Base-by-base conservation (phyloP, 2,797 vertebrate species). In the Mormyrops boulengeri region DNA sequence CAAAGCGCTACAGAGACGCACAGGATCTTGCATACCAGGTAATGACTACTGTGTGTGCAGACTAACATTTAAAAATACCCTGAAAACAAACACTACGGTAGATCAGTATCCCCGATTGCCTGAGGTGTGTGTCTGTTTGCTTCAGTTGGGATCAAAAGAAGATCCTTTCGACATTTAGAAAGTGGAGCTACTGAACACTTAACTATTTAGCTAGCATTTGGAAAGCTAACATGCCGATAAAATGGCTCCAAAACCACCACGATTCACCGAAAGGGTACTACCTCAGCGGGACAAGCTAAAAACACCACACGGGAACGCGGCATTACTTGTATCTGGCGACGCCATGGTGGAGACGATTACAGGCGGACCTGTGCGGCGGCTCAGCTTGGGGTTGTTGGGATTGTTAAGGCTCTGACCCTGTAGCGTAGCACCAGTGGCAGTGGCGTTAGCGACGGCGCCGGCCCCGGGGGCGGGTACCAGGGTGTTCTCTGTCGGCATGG, bases 281-380 rank as follows among this genome's bases (percentile, higher is more conserved):
- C 85, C 49, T 57, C 85, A 41, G 52, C 85, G 7, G 26, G 85
- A 85, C 82, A 85, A 12, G 47, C 47, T 47, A 41, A 85, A 22
- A 47, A 4, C 19, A 50, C 41, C 17, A 49, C 17, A 89, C 19
- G 84, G 57, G 55, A 52, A 91, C 7, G 11, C 19, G 77, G 90
- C 93, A 89, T 98, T 99, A 99, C 98, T 99, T 98, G 97, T 95
- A 92, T 99, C 98, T 1, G 97, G 96, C 0, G 97, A 94, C 0
- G 95, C 91, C 98, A 99, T 97, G 91, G 98, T 99, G 91, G 98
- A 98, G 88, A 99, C 96, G 91, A 99, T 98, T 94, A 99, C 97
- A 0, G 98, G 98, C 0, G 98, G 97, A 90, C 98, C 98, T 0
- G 98, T 99, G 49, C 98, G 96, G 60, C 98, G 95, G 93, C 97